Evolutionary conservation across 2,888 invertebrate species (phyloP).

Genomic region (Drosophila fulvimacula): DNA sequence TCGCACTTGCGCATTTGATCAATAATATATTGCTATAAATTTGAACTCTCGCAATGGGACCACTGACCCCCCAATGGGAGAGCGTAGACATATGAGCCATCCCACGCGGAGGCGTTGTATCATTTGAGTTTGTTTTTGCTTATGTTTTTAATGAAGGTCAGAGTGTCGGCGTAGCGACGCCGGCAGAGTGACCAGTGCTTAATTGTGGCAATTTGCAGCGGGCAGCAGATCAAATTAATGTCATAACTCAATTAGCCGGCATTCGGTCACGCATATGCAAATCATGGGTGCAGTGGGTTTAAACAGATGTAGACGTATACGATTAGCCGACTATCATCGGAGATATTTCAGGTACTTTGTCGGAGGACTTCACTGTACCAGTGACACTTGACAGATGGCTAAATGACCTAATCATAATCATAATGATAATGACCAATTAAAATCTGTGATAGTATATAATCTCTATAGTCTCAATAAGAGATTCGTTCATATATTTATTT

Average conservation of each 20-base stretch:
- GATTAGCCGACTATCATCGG: neutral
- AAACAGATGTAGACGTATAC: neutral
- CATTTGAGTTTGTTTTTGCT: conserved; percentile 34
- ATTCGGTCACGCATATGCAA: conserved; percentile 16
- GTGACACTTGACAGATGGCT: neutral
- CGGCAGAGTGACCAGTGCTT: conserved; percentile 52
- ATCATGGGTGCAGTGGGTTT: neutral
- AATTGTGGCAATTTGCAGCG: conserved; percentile 71
- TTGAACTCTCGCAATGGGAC: conserved; percentile 34
- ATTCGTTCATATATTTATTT: neutral
- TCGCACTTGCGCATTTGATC: conserved; percentile 57
- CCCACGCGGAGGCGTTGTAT: conserved; percentile 30
- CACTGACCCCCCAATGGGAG: conserved; percentile 32
- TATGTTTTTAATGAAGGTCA: conserved; percentile 61
- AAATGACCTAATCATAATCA: neutral
- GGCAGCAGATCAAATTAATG: conserved; percentile 72
- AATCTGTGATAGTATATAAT: neutral
- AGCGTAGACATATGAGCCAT: conserved; percentile 21
- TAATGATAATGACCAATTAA: neutral
- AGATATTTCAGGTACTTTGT: neutral
- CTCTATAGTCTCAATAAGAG: neutral
- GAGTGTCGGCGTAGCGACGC: conserved; percentile 48
- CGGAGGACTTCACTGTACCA: neutral
- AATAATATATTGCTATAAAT: conserved; percentile 65
- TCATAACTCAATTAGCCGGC: conserved; percentile 74